A percentile compares a stretch with the other conserved stretches of the same genome.
Evolutionary conservation across 53 echinoderm and acorn worm genomes (phyloP).

Genomic region (Zoroaster sp.): DNA sequence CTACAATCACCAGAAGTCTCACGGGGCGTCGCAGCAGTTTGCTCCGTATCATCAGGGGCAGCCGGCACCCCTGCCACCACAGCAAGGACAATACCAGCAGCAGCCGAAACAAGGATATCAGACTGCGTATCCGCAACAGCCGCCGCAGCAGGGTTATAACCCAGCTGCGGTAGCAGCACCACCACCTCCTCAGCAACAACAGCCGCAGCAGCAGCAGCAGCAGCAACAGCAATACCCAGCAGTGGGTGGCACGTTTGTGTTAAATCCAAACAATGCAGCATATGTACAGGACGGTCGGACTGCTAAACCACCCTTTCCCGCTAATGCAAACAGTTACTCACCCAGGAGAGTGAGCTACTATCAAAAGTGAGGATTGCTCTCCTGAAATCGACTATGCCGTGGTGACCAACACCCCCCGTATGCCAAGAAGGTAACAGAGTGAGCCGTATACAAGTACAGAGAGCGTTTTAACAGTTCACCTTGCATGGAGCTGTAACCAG

Average conservation of each 20-base stretch:
- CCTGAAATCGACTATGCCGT: not conserved
- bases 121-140: not conserved
- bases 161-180: not conserved
- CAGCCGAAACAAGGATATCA: conserved; percentile 5
- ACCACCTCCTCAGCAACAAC: conserved; percentile 2
- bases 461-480: too few relatives aligned
- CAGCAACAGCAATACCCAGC: conserved; percentile 16
- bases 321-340: conserved; percentile 60
- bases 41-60: conserved; percentile 28
- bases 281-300: conserved; percentile 20
- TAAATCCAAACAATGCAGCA: conserved; percentile 2
- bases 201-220: not conserved
- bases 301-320: conserved; percentile 26
- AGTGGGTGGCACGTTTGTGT: conserved; percentile 5
- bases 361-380: not conserved
- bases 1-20: conserved; percentile 41
- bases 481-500: too few relatives aligned
- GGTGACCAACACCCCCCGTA: not conserved
- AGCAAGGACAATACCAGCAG: conserved; percentile 36
- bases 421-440: too few relatives aligned
- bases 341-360: conserved; percentile 55
- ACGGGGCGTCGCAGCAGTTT: conserved; percentile 13
- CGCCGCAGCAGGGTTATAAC: conserved; percentile 10
- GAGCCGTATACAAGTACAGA: too few relatives aligned
- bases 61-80: not conserved